These are phyloP conservation scores for Danionella dracula DNA, from an alignment of 2,797 vertebrate genomes.

Conservation along the genomic window DNA sequence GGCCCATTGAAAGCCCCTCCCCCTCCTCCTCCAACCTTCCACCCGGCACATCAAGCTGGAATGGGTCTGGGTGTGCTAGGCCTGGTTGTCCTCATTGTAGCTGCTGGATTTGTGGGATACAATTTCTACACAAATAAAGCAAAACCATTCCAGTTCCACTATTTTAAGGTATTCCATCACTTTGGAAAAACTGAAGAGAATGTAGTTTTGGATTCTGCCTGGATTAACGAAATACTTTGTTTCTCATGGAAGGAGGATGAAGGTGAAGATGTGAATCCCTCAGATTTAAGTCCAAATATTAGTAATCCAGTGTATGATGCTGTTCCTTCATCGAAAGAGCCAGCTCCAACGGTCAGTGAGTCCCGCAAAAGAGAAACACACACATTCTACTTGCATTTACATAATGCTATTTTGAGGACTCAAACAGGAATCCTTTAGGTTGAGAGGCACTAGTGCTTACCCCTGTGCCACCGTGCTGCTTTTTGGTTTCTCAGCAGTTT, in stretches of 20 bases:
- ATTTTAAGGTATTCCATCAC: constrained; percentile 81
- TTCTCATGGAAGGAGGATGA: constrained; percentile 71
- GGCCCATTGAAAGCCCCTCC: constrained; percentile 79
- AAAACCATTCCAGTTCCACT: constrained; percentile 76
- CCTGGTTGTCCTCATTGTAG: constrained; percentile 60
- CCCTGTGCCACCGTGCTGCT: too few species aligned
- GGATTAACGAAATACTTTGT: too few species aligned
- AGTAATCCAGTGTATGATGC: constrained; percentile 80
- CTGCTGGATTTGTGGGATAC: constrained; percentile 65
- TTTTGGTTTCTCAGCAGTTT: too few species aligned
- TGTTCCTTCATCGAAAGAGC: constrained; percentile 24
- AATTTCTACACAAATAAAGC: constrained; percentile 75
- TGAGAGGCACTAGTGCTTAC: too few species aligned
- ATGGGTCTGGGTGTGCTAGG: constrained; percentile 75
- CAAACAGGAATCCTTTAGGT: too few species aligned
- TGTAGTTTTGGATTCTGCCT: neutral
- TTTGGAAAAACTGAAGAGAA: too few species aligned
- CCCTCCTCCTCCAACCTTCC: constrained; percentile 41
- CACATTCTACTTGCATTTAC: too few species aligned
- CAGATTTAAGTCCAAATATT: constrained; percentile 65
- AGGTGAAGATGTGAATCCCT: constrained; percentile 53
- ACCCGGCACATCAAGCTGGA: constrained; percentile 60
- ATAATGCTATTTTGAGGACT: too few species aligned
- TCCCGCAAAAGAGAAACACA: neutral
- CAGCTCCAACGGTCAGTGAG: constrained; percentile 43